A percentile compares a stretch with the other conserved stretches of the same genome.
phyloP scores from a whole-genome alignment of 2,888 invertebrate species.

The Margaritifera margaritifera region DNA sequence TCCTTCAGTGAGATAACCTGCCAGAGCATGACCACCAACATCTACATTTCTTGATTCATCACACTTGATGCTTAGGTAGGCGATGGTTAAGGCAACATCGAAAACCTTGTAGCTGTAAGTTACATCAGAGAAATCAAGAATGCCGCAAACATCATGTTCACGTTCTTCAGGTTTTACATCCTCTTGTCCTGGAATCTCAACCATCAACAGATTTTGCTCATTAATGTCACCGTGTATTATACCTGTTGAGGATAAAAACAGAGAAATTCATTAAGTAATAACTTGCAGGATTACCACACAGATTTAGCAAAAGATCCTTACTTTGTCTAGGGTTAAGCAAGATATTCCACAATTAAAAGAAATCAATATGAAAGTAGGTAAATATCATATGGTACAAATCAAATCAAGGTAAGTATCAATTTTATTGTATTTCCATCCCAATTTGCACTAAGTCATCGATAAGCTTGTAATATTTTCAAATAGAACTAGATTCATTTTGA shows the following conservation, averaged over 20 bases:
- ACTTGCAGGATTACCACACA: not conserved
- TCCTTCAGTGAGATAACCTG: constrained; percentile 83
- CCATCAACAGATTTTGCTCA: constrained; percentile 88
- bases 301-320: too few relatives aligned
- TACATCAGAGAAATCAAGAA: constrained; percentile 91
- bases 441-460: too few relatives aligned
- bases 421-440: too few relatives aligned
- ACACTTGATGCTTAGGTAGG: constrained; percentile 85
- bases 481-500: too few relatives aligned
- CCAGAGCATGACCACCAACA: constrained; percentile 78
- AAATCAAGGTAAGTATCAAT: too few relatives aligned
- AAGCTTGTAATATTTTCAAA: too few relatives aligned
- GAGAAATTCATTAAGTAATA: not conserved
- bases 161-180: constrained; percentile 36
- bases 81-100: constrained; percentile 86
- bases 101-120: constrained; percentile 82
- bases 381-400: too few relatives aligned
- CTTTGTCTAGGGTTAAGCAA: too few relatives aligned
- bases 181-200: constrained; percentile 65
- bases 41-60: constrained; percentile 75
- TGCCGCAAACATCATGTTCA: constrained; percentile 79
- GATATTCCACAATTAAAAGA: too few relatives aligned
- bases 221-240: constrained; percentile 93
- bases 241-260: constrained; percentile 62
- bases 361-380: too few relatives aligned